Conservation (phyloP, 1,140 invertebrate species). For the Drosophila dunni region DNA sequence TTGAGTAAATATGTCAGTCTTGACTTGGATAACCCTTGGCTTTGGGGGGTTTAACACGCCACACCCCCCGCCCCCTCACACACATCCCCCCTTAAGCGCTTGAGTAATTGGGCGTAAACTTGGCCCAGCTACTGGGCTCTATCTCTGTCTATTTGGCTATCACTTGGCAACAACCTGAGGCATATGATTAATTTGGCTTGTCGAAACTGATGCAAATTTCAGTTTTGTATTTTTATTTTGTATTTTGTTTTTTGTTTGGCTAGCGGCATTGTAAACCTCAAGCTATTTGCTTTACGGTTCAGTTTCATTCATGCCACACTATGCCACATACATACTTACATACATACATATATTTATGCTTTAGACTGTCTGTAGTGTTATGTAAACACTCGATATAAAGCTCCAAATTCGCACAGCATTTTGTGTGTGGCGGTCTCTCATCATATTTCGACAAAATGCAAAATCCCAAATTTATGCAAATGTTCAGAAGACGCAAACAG, state of each 20-base stretch:
- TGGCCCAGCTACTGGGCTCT: conserved; percentile 41
- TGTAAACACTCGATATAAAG: conserved; percentile 68
- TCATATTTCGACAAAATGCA: conserved; percentile 55
- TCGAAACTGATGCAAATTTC: conserved; percentile 73
- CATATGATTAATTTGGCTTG: conserved; percentile 71
- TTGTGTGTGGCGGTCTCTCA: background rate
- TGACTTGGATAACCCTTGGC: conserved; percentile 39
- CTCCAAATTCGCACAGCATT: conserved; percentile 59
- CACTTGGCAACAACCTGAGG: conserved; percentile 33
- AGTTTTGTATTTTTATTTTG: background rate
- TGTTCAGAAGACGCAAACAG: conserved; percentile 49
- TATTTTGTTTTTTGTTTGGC: conserved; percentile 21
- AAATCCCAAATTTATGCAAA: conserved; percentile 75
- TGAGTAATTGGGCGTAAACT: conserved; percentile 74
- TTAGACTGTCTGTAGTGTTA: conserved; percentile 62
- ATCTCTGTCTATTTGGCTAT: conserved; percentile 2
- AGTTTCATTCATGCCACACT: conserved; percentile 67
- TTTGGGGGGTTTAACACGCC: background rate
- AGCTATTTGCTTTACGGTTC: conserved; percentile 71
- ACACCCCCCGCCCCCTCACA: too few species aligned
- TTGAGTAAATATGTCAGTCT: conserved; percentile 78
- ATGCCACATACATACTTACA: background rate
- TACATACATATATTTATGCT: too few species aligned
- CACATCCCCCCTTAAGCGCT: conserved; percentile 19
- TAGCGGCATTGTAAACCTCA: conserved; percentile 38